A percentile compares a stretch with the other conserved stretches of the same genome.
phyloP scores from a whole-genome alignment of 1,140 invertebrate species.

The Trigoniulus corallinus region DNA sequence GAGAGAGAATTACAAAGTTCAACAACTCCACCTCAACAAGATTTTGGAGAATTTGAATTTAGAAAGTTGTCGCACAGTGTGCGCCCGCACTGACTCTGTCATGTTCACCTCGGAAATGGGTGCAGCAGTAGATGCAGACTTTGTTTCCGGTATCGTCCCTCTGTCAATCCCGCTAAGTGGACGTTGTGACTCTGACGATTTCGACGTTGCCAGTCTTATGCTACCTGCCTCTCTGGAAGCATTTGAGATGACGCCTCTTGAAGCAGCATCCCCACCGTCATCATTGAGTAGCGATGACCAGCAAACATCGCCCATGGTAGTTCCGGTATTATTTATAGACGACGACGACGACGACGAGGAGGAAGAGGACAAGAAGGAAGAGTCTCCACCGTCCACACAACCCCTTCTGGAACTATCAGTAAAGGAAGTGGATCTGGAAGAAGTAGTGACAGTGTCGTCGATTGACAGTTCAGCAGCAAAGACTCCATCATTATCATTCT shows the following conservation, averaged over 20 bases:
- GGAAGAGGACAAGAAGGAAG: background rate
- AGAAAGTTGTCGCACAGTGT: constrained; percentile 69
- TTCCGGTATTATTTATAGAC: constrained; percentile 24
- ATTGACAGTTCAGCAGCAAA: constrained; percentile 8
- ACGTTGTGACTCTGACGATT: background rate
- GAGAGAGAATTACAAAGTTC: constrained; percentile 84
- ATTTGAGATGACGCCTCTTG: too few relatives aligned
- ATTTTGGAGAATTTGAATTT: constrained; percentile 86
- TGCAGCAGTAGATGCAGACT: background rate
- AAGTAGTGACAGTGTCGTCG: constrained; percentile 1
- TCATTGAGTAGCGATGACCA: too few relatives aligned
- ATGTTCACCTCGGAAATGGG: constrained; percentile 24
- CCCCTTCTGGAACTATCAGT: too few relatives aligned
- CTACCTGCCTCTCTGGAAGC: too few relatives aligned
- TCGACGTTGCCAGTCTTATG: constrained; percentile 9
- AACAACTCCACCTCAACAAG: constrained; percentile 85
- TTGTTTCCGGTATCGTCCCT: background rate
- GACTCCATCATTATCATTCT: too few relatives aligned
- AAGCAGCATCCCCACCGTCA: too few relatives aligned
- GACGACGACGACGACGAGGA: constrained; percentile 16
- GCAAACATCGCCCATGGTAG: too few relatives aligned
- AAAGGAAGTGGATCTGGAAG: background rate
- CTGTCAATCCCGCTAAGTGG: background rate
- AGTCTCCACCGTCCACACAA: too few relatives aligned
- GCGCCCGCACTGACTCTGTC: constrained; percentile 55